Conservation (phyloP, 2,797 vertebrate genomes). For the Gymnoscopelus braueri region DNA sequence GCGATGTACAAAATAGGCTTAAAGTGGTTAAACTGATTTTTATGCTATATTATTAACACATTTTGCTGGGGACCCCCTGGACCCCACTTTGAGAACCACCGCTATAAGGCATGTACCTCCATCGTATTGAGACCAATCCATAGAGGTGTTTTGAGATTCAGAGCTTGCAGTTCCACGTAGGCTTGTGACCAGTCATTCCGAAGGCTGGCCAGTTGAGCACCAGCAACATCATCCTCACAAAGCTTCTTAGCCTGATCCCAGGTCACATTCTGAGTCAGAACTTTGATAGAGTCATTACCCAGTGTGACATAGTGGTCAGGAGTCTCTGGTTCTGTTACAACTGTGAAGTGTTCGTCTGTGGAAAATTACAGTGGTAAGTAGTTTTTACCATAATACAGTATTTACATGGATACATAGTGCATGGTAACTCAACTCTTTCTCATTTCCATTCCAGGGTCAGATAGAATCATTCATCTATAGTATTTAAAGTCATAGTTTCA, state of each 20-base stretch:
- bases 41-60: too few relatives aligned
- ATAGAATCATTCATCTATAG: too few relatives aligned
- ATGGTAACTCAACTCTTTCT: too few relatives aligned
- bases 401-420: too few relatives aligned
- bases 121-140: conserved; percentile 94
- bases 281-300: conserved; percentile 84
- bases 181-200: conserved; percentile 83
- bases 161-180: conserved; percentile 80
- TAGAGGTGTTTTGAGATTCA: conserved; percentile 77
- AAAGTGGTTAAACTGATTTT: too few relatives aligned
- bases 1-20: too few relatives aligned
- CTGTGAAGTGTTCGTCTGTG: conserved; percentile 41
- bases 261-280: conserved; percentile 79
- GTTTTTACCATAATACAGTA: too few relatives aligned
- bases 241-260: conserved; percentile 82
- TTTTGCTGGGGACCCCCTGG: too few relatives aligned
- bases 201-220: conserved; percentile 83
- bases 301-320: conserved; percentile 66
- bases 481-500: too few relatives aligned
- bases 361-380: background rate
- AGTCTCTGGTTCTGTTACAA: conserved; percentile 51
- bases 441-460: too few relatives aligned
- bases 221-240: conserved; percentile 76
- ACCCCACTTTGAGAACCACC: background rate
- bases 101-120: conserved; percentile 75